Base-by-base conservation (phyloP, 2,797 vertebrate genomes). In the Dipus sagitta region DNA sequence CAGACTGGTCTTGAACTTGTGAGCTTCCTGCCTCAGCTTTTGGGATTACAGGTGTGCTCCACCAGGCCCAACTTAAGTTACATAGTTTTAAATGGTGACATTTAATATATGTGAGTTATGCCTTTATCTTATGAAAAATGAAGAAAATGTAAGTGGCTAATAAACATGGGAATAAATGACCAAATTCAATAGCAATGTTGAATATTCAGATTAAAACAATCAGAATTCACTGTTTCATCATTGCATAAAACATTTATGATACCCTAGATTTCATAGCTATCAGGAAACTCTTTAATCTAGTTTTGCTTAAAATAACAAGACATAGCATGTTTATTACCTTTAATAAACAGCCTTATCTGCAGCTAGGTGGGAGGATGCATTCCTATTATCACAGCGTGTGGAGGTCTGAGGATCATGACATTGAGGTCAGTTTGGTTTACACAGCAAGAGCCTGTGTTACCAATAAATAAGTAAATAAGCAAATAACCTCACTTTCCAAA, bases 161-260 rank as follows among this genome's bases (percentile, higher is more conserved):
- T 76, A 87, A 84, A 86, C 52, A 65, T 60, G 77, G 21, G 54
- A 82, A 75, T 20, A 78, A 64, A 90, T 64, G 34, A 75, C 77
- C 68, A 67, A 76, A 93, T 9, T 76, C 42, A 91, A 79, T 58
- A 91, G 14, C 2, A 58, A 42, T 72, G 54, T 90, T 70, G 13
- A 88, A 74, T 83, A 80, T 72, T 75, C 10, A 81, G 38, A 85
- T 70, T 58, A 88, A 75, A 94, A 79, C 52, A 94, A 14, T 67
- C 47, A 76, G 12, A 64, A 93, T 78, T 93, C 9, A 78, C 82
- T 82, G 92, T 68, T 21, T 32, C 18, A 88, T 92, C 54, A 78
- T 70, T 75, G 32, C 24, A 79, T 60, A 79, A 77, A 88, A 82
- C 81, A 28, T 88, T 77, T 74, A 6, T 88, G 62, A 76, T 10